Percentiles rank a stretch among this genome's conserved stretches.
These are phyloP conservation scores for Craterocephalus amniculus DNA, from an alignment of 2,797 vertebrate genomes.

Conservation along the genomic window DNA sequence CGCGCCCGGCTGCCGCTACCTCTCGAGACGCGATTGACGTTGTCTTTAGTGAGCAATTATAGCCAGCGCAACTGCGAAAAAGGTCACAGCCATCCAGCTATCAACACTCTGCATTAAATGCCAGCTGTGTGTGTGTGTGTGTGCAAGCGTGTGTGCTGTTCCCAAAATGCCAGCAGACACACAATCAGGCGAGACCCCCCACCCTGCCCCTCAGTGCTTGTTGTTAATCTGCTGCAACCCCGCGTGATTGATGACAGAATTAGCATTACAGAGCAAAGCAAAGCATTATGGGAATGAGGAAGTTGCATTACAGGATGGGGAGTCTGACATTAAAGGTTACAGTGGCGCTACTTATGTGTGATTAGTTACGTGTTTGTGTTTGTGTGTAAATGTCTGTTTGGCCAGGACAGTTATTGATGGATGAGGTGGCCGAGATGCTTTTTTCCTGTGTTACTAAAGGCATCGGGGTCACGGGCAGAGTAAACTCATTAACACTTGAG, in stretches of 20 bases:
- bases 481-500: conserved; percentile 52
- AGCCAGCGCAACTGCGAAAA: conserved; percentile 68
- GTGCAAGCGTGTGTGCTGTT: conserved; percentile 26
- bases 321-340: conserved; percentile 58
- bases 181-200: conserved; percentile 21
- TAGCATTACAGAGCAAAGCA: conserved; percentile 67
- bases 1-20: conserved; percentile 43
- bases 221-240: conserved; percentile 74
- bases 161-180: conserved; percentile 66
- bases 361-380: conserved; percentile 52
- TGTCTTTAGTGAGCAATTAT: conserved; percentile 79
- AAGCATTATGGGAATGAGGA: conserved; percentile 64
- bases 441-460: conserved; percentile 27
- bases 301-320: conserved; percentile 59
- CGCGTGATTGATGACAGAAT: conserved; percentile 77
- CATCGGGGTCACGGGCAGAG: conserved; percentile 22
- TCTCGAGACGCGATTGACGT: conserved; percentile 62
- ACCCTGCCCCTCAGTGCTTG: conserved; percentile 25
- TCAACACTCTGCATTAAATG: conserved; percentile 71
- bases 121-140: conserved; percentile 49
- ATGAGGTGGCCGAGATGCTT: conserved; percentile 42
- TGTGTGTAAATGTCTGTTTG: conserved; percentile 25
- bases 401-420: conserved; percentile 54
- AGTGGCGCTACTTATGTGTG: conserved; percentile 31
- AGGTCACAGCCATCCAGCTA: conserved; percentile 75